A percentile compares a stretch with the other conserved stretches of the same genome.
phyloP scores from a whole-genome alignment of 1,140 invertebrate species.

The Bombus sylvicola region DNA sequence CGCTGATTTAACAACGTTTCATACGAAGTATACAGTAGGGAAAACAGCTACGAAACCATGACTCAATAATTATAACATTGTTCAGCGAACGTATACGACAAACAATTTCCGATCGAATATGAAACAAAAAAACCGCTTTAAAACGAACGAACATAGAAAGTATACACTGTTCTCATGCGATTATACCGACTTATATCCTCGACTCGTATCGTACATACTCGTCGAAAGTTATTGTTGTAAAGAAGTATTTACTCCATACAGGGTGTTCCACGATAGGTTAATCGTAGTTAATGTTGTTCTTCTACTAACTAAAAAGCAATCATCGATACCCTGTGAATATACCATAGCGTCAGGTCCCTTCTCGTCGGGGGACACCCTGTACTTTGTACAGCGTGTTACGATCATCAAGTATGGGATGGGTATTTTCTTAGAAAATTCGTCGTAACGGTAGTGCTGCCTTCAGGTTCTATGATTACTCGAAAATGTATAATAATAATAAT shows the following conservation, averaged over 20 bases:
- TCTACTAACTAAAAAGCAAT: conserved; percentile 12
- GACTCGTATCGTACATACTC: conserved; percentile 54
- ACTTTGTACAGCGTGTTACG: conserved; percentile 57
- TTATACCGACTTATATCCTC: conserved; percentile 59
- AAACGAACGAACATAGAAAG: conserved; percentile 57
- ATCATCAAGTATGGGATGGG: conserved; percentile 60
- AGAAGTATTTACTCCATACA: conserved; percentile 64
- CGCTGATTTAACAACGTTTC: conserved; percentile 75
- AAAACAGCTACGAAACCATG: conserved; percentile 36
- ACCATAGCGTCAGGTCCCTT: conserved; percentile 23
- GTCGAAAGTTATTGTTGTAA: conserved; percentile 58
- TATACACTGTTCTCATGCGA: conserved; percentile 62
- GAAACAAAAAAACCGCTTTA: conserved; percentile 47
- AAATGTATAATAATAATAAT: conserved; percentile 13
- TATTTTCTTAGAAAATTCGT: conserved; percentile 64
- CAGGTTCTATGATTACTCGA: conserved; percentile 41
- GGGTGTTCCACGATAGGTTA: conserved; percentile 69
- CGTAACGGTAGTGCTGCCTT: conserved; percentile 60
- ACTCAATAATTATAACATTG: conserved; percentile 54
- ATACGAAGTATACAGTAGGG: conserved; percentile 60
- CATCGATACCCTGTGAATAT: conserved; percentile 19
- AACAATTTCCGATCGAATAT: conserved; percentile 66
- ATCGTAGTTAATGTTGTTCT: conserved; percentile 20
- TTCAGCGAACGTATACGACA: conserved; percentile 64
- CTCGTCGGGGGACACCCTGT: conserved; percentile 68